Evolutionary conservation across 2,113 vertebrate genomes (phyloP).

Genomic region (Calypte anna): DNA sequence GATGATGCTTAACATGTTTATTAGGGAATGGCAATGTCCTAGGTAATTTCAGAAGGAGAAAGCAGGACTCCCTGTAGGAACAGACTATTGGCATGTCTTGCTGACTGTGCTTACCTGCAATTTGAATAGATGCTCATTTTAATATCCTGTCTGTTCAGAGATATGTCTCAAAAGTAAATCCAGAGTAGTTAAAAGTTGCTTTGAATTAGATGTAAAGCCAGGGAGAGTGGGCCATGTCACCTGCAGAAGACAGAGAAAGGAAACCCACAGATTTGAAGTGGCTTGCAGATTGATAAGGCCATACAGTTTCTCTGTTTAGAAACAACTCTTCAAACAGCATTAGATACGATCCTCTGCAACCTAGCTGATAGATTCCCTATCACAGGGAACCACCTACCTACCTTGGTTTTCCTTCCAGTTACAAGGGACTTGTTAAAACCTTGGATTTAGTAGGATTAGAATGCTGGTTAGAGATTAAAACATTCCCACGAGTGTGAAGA

Average conservation of each 20-base stretch:
- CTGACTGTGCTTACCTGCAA: background rate
- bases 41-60: constrained; percentile 1
- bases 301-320: background rate
- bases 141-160: background rate
- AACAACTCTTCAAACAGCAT: background rate
- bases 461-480: constrained; percentile 54
- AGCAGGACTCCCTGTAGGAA: background rate
- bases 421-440: constrained; percentile 46
- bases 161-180: background rate
- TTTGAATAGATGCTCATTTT: background rate
- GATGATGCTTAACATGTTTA: constrained; percentile 2
- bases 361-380: constrained; percentile 1
- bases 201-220: background rate
- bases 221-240: background rate
- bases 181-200: background rate
- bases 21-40: constrained; percentile 25
- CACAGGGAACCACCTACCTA: constrained; percentile 12
- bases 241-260: background rate
- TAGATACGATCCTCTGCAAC: background rate
- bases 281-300: background rate
- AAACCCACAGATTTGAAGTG: background rate
- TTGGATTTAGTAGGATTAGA: constrained; percentile 73
- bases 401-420: constrained; percentile 45
- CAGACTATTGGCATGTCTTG: background rate
- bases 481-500: constrained; percentile 42